phyloP scores from a whole-genome alignment of 1,140 invertebrate genomes.

The Drosophila repleta region DNA sequence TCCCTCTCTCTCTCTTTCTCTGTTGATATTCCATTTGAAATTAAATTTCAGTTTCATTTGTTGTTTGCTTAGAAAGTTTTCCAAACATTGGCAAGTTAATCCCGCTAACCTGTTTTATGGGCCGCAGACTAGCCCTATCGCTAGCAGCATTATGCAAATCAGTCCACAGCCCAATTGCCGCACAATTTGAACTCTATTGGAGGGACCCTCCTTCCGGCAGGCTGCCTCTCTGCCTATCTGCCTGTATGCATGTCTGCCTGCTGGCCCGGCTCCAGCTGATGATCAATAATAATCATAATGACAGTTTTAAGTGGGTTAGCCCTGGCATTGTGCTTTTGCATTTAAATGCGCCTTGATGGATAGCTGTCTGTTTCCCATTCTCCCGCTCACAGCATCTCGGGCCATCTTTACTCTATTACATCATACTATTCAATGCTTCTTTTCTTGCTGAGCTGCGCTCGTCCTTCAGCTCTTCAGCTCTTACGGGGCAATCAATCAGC shows the following conservation, averaged over 20 bases:
- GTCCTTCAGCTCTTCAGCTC: conserved; percentile 33
- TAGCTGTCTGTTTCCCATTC: conserved; percentile 47
- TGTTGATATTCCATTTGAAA: conserved; percentile 56
- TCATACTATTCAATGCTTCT: conserved; percentile 44
- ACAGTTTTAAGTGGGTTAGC: conserved; percentile 79
- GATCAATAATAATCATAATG: conserved; percentile 82
- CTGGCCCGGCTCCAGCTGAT: conserved; percentile 37
- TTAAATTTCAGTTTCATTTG: conserved; percentile 70
- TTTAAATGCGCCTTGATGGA: conserved; percentile 67
- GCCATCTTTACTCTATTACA: conserved; percentile 49
- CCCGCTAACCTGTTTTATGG: conserved; percentile 60
- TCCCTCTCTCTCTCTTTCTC: not conserved
- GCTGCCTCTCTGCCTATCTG: not conserved
- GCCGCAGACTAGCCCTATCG: conserved; percentile 30
- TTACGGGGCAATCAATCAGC: conserved; percentile 70
- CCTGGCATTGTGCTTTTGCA: conserved; percentile 59
- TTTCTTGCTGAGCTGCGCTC: conserved; percentile 4
- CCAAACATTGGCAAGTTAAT: conserved; percentile 75
- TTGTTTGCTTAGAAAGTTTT: conserved; percentile 73
- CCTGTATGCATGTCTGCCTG: not conserved
- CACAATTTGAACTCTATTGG: conserved; percentile 50
- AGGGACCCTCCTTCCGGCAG: not conserved
- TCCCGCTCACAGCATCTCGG: not conserved
- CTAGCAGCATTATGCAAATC: conserved; percentile 64
- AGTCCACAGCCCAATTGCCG: conserved; percentile 3